These are phyloP conservation scores for Emmelina monodactyla DNA, from an alignment of 2,888 invertebrate species.

Conservation along the genomic window DNA sequence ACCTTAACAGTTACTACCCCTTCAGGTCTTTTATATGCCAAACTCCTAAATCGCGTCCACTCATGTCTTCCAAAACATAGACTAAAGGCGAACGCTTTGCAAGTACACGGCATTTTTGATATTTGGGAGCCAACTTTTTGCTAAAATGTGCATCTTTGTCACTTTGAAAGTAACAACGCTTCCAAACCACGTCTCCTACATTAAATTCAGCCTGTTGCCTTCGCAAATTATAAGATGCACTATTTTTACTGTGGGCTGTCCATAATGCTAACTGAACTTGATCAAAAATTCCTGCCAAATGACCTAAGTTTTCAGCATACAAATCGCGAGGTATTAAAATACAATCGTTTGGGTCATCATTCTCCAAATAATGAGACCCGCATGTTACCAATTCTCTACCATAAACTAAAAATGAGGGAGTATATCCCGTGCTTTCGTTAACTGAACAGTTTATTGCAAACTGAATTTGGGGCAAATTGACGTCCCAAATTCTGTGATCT, in stretches of 20 bases:
- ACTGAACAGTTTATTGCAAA: constrained; percentile 18
- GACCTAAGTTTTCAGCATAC: constrained; percentile 9
- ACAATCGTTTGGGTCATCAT: neutral
- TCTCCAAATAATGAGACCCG: constrained; percentile 9
- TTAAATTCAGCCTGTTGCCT: constrained; percentile 14
- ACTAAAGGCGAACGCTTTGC: constrained; percentile 1
- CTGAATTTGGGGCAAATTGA: constrained; percentile 12
- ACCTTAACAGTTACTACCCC: neutral
- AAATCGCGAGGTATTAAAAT: constrained; percentile 8
- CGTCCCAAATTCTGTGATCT: constrained; percentile 19
- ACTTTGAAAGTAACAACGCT: constrained; percentile 13
- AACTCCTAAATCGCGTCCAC: neutral
- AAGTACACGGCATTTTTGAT: constrained; percentile 9
- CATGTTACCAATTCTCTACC: constrained; percentile 9
- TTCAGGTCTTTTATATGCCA: constrained; percentile 2
- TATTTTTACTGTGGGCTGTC: constrained; percentile 4
- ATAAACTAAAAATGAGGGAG: constrained; percentile 7
- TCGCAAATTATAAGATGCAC: constrained; percentile 10
- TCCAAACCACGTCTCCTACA: constrained; percentile 14
- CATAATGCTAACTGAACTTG: constrained; percentile 4
- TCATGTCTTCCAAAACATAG: neutral
- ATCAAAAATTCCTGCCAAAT: constrained; percentile 1
- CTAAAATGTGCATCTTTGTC: constrained; percentile 15
- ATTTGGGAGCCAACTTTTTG: constrained; percentile 18
- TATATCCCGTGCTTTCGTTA: constrained; percentile 15